Evolutionary conservation across 2,113 vertebrate species (phyloP).

Genomic region (Panthera leo): DNA sequence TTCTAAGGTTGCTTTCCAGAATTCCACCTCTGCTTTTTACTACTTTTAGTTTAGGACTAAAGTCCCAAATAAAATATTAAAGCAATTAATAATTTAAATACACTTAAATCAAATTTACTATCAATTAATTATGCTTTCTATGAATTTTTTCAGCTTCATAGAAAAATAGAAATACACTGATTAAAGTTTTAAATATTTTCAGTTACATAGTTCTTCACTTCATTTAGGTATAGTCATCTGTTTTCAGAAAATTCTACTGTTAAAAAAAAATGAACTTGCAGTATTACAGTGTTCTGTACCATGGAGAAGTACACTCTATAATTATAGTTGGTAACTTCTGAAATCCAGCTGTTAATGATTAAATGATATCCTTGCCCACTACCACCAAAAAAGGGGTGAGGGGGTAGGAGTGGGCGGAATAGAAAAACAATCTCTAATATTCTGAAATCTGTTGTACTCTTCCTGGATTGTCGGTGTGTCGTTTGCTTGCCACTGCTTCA

Average conservation of each 20-base stretch:
- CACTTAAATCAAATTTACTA: neutral
- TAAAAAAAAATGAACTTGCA: neutral
- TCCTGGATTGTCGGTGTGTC: neutral
- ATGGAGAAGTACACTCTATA: neutral
- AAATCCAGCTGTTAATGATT: conserved; percentile 44
- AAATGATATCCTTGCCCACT: neutral
- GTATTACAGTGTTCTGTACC: neutral
- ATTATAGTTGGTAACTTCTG: conserved; percentile 12
- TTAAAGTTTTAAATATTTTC: neutral
- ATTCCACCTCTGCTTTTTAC: neutral
- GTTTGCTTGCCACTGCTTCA: neutral
- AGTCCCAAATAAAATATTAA: conserved; percentile 3
- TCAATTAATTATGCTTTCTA: neutral
- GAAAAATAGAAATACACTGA: neutral
- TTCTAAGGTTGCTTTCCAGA: neutral
- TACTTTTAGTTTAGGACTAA: conserved; percentile 34
- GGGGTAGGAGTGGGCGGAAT: rapidly evolving
- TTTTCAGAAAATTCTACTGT: neutral
- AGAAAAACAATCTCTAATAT: neutral
- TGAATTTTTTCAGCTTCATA: conserved; percentile 18
- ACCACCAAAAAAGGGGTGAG: neutral
- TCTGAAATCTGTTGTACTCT: neutral
- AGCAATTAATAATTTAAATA: conserved; percentile 47
- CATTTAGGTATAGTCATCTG: neutral
- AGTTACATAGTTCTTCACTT: neutral